phyloP scores from a whole-genome alignment of 2,797 vertebrate species.

The Neosalanx taihuensis region DNA sequence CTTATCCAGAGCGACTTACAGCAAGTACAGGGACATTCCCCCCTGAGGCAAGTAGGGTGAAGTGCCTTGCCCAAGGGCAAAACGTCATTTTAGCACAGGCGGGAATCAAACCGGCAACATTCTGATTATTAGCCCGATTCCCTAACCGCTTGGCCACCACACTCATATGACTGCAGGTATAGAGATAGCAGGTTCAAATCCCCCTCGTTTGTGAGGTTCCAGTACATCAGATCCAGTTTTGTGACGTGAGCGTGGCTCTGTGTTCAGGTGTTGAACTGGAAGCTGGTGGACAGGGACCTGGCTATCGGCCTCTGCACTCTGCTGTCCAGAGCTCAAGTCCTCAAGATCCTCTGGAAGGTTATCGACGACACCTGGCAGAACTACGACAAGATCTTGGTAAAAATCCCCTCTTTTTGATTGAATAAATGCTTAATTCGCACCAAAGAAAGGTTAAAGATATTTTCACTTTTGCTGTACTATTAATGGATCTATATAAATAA shows the following conservation, averaged over 20 bases:
- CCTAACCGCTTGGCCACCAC: too few species aligned
- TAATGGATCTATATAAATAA: too few species aligned
- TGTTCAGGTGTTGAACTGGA: conserved; percentile 89
- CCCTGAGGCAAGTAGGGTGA: too few species aligned
- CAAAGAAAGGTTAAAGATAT: background rate
- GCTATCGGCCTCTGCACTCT: conserved; percentile 89
- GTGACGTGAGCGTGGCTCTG: conserved; percentile 2
- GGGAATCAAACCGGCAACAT: too few species aligned
- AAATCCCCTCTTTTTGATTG: background rate
- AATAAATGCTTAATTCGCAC: too few species aligned
- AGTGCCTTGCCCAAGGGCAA: too few species aligned
- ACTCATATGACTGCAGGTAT: background rate
- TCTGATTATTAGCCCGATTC: too few species aligned
- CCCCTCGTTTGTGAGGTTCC: too few species aligned
- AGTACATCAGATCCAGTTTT: background rate
- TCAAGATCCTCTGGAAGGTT: conserved; percentile 89
- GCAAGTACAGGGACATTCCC: too few species aligned
- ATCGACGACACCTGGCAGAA: conserved; percentile 91
- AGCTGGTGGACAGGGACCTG: conserved; percentile 83
- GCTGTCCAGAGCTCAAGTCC: conserved; percentile 78
- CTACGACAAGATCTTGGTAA: conserved; percentile 91
- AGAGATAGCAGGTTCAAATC: too few species aligned
- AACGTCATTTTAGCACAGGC: too few species aligned
- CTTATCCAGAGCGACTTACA: too few species aligned
- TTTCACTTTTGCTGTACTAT: background rate